phyloP scores from a whole-genome alignment of 2,888 invertebrate species.

The Rotaria macrura region DNA sequence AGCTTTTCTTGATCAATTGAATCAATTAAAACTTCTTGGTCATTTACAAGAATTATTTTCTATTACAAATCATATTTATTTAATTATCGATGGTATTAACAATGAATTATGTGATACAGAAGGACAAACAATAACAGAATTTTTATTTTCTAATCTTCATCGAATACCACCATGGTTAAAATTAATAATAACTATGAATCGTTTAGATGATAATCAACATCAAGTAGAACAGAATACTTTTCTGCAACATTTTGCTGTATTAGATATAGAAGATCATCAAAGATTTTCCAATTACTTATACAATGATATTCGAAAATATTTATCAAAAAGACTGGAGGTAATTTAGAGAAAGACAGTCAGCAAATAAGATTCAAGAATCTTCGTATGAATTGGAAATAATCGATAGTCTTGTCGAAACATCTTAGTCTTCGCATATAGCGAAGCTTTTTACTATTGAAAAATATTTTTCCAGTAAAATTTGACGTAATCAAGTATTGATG shows the following conservation, averaged over 20 bases:
- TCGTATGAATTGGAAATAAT: no score
- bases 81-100: constrained; percentile 8
- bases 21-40: not conserved
- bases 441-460: no score
- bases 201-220: not conserved
- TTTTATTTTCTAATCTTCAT: not conserved
- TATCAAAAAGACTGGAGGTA: not conserved
- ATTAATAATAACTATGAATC: constrained; percentile 14
- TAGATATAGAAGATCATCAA: not conserved
- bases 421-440: no score
- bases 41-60: constrained; percentile 15
- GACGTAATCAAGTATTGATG: no score
- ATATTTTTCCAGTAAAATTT: no score
- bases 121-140: constrained; percentile 23
- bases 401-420: no score
- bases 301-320: constrained; percentile 14
- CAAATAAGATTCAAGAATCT: no score
- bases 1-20: constrained; percentile 11
- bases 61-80: not conserved
- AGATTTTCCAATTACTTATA: not conserved
- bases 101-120: constrained; percentile 13
- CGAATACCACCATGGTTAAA: not conserved
- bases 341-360: not conserved
- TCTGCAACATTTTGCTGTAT: not conserved
- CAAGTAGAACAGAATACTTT: not conserved